Percentiles rank a stretch among this genome's conserved stretches.
Conservation (phyloP, 2,797 vertebrate species). For the Anabacerthia variegaticeps region DNA sequence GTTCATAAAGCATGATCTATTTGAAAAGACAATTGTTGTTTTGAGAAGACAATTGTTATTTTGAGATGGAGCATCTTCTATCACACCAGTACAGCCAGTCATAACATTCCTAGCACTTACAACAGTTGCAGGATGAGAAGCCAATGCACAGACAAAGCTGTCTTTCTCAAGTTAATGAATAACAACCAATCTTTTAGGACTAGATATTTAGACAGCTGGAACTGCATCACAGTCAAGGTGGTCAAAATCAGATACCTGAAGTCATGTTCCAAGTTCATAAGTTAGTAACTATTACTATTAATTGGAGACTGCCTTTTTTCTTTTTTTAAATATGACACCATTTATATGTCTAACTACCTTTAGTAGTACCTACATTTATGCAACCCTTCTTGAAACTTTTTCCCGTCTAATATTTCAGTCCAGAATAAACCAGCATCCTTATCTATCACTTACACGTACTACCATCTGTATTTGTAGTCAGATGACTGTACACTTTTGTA, state of each 20-base stretch:
- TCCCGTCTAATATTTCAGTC: neutral
- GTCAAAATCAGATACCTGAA: neutral
- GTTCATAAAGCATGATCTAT: neutral
- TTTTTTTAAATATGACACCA: neutral
- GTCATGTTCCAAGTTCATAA: neutral
- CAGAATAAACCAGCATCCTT: neutral
- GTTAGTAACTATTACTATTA: neutral
- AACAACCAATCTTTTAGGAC: neutral
- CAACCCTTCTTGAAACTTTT: neutral
- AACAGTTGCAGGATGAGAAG: neutral
- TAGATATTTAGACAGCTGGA: neutral
- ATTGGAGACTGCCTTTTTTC: neutral
- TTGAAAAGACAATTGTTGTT: neutral
- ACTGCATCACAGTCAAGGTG: neutral
- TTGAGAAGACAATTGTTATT: neutral
- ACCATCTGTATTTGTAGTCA: conserved; percentile 2
- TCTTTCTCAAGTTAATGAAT: neutral
- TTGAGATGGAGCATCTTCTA: neutral
- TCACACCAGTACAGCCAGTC: neutral
- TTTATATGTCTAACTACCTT: neutral
- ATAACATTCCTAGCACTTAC: neutral
- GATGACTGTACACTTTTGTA: neutral
- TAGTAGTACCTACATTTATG: neutral
- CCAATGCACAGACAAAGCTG: neutral
- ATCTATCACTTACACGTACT: neutral